Percentiles rank a stretch among this genome's conserved stretches.
These are phyloP conservation scores for Torymus auratus DNA, from an alignment of 2,888 invertebrate species.

Conservation along the genomic window DNA sequence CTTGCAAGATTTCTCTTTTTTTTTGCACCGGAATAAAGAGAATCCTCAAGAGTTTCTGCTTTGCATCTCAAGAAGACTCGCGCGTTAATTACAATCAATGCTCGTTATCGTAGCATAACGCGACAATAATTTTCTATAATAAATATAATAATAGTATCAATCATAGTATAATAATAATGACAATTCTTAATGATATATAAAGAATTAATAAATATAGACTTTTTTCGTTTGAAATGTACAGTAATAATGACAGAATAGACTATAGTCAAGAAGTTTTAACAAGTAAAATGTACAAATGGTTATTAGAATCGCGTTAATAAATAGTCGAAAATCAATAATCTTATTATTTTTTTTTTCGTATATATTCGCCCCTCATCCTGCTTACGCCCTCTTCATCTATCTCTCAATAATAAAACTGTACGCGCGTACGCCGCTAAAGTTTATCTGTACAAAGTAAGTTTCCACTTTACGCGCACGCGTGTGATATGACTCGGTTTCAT, in stretches of 20 bases:
- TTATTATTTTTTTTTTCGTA: conserved; percentile 50
- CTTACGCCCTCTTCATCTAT: background rate
- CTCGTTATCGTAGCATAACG: conserved; percentile 48
- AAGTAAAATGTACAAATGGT: conserved; percentile 69
- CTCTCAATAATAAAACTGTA: conserved; percentile 47
- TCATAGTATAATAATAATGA: conserved; percentile 54
- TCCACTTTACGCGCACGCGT: conserved; percentile 40
- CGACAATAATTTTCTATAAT: conserved; percentile 60
- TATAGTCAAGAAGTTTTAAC: conserved; percentile 70
- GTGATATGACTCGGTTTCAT: conserved; percentile 66
- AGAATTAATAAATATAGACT: conserved; percentile 60
- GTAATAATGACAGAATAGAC: conserved; percentile 67
- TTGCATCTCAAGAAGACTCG: conserved; percentile 12
- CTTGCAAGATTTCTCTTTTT: conserved; percentile 59
- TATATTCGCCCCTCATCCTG: background rate
- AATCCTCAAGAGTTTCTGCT: conserved; percentile 21
- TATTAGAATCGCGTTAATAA: conserved; percentile 63
- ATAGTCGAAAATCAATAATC: conserved; percentile 63
- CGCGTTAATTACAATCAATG: conserved; percentile 51
- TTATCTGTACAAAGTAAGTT: conserved; percentile 51
- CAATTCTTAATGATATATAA: conserved; percentile 47
- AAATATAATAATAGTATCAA: conserved; percentile 58
- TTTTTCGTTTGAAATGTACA: conserved; percentile 66
- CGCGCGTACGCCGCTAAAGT: conserved; percentile 39
- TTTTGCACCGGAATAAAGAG: conserved; percentile 32